These are phyloP conservation scores for Motacilla tschutschensis DNA, from an alignment of 2,113 vertebrate species.

Conservation along the genomic window DNA sequence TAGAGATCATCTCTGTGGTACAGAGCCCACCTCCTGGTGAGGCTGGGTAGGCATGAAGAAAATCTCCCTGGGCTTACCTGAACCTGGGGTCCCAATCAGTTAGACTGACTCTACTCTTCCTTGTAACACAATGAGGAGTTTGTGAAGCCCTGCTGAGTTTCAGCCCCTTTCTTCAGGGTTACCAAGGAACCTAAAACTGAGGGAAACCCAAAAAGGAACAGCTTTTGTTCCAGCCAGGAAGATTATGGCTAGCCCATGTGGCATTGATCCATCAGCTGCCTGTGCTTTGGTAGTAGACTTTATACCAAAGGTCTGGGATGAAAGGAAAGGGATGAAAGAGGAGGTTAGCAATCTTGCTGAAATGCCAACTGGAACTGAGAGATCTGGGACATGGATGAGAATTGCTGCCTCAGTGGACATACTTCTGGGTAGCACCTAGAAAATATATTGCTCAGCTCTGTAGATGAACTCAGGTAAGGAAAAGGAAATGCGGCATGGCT, in stretches of 20 bases:
- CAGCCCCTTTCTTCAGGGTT: background rate
- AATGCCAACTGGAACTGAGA: background rate
- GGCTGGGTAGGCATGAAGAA: background rate
- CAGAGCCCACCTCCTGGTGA: background rate
- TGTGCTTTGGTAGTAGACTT: background rate
- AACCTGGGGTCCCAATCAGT: background rate
- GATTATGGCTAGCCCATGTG: background rate
- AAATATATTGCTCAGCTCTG: background rate
- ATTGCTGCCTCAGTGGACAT: background rate
- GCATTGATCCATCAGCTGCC: background rate
- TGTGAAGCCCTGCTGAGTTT: background rate
- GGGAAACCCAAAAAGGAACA: background rate
- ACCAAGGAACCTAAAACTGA: background rate
- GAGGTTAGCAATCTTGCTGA: background rate
- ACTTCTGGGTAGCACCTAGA: background rate
- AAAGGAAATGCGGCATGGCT: background rate
- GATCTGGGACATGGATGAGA: background rate
- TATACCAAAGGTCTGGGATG: background rate
- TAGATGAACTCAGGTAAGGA: background rate
- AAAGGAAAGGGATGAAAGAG: background rate
- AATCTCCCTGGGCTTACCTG: background rate
- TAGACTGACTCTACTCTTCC: background rate
- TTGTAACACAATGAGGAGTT: background rate
- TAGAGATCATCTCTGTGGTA: background rate
- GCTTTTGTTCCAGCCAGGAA: background rate